These are phyloP conservation scores for Drosophila erecta DNA, from an alignment of 1,140 invertebrate genomes.

Conservation along the genomic window DNA sequence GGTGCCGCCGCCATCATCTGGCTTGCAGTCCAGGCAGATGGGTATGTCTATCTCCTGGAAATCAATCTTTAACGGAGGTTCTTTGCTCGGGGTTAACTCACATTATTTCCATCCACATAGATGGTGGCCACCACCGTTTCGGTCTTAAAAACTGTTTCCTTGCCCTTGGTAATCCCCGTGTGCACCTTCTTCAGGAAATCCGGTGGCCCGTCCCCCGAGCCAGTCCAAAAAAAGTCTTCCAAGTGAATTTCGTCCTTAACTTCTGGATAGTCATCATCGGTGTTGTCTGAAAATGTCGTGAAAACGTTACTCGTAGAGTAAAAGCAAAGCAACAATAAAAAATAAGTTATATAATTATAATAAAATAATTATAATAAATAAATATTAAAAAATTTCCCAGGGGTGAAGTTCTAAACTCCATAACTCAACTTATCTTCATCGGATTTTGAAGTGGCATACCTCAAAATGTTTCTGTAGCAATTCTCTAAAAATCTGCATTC, in stretches of 20 bases:
- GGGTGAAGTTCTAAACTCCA: no score
- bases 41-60: constrained; percentile 81
- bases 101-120: constrained; percentile 85
- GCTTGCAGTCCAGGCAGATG: constrained; percentile 77
- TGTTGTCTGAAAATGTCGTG: constrained; percentile 60
- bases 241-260: constrained; percentile 87
- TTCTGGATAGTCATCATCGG: constrained; percentile 83
- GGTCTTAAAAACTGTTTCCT: constrained; percentile 83
- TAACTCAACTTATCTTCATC: no score
- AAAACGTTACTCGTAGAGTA: no score
- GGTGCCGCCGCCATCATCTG: constrained; percentile 69
- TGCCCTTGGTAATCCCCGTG: constrained; percentile 79
- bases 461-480: no score
- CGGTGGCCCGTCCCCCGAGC: constrained; percentile 90
- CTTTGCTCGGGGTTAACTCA: neutral
- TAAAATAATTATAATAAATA: no score
- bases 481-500: no score
- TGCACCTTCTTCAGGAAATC: constrained; percentile 82
- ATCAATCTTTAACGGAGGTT: neutral
- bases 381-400: no score
- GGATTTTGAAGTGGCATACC: no score
- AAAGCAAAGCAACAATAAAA: no score
- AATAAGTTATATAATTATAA: no score
- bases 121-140: constrained; percentile 88
- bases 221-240: constrained; percentile 94